A percentile compares a stretch with the other conserved stretches of the same genome.
Conservation (phyloP, 2,113 vertebrate species). For the Halcyon senegalensis region DNA sequence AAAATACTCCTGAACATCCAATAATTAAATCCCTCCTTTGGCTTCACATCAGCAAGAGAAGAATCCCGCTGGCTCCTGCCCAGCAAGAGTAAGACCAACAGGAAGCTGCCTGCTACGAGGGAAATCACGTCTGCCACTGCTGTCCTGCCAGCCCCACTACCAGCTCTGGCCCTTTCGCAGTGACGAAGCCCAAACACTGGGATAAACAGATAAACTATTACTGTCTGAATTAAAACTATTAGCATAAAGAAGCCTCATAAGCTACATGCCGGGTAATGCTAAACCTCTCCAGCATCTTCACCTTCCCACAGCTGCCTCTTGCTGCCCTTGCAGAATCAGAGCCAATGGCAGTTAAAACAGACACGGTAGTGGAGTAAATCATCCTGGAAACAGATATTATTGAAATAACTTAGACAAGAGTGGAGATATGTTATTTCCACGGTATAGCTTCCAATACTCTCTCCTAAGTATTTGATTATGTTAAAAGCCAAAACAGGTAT, state of each 20-base stretch:
- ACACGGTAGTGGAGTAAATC: not conserved
- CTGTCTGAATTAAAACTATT: not conserved
- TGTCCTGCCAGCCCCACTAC: not conserved
- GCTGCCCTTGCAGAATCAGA: not conserved
- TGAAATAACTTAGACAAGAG: not conserved
- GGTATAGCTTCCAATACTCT: not conserved
- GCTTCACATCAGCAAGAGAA: not conserved
- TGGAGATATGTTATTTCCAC: not conserved
- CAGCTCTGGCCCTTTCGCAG: not conserved
- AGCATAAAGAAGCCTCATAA: not conserved
- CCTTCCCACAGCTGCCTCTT: not conserved
- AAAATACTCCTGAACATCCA: conserved; percentile 3
- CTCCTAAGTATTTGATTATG: not conserved
- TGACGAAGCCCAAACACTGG: not conserved
- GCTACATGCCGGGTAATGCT: not conserved
- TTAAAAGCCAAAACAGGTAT: conserved; percentile 14
- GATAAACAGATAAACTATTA: conserved; percentile 7
- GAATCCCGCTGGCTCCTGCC: not conserved
- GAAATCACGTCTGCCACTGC: not conserved
- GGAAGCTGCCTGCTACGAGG: not conserved
- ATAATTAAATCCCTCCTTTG: not conserved
- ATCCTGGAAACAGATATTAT: not conserved
- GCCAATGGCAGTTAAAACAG: not conserved
- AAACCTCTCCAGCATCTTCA: not conserved
- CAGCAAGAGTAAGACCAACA: not conserved